Evolutionary conservation across 2,113 vertebrate genomes (phyloP), one percentile per base, ranked within the genome.

Genomic region (Oncorhynchus masou): DNA sequence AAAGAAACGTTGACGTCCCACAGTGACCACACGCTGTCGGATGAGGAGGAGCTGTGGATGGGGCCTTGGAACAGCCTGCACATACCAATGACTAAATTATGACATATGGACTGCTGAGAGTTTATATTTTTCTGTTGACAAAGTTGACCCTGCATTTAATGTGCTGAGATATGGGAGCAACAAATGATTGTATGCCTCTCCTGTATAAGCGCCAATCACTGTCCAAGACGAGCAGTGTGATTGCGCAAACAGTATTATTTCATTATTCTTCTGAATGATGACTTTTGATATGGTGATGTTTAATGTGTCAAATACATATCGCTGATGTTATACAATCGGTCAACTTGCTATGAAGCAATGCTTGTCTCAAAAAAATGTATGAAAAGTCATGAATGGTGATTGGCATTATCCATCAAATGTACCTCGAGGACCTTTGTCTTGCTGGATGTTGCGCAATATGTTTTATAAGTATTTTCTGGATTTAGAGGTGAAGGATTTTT

Each of bases 31-130:
- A 94, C 94, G 0, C 89, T 95, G 76, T 96, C 97, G 0, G 97
- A 98, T 0, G 96, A 99, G 9, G 98, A 99, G 13, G 97, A 99
- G 90, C 89, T 99, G 49, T 99, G 98, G 98, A 99, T 98, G 98
- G 98, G 98, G 48, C 98, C 98, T 29, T 99, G 97, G 97, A 98
- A 98, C 90, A 99, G 94, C 86, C 94, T 98, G 84, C 97, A 99
- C 92, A 99, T 99, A 97, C 97, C 98, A 95, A 99, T 99, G 98
- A 99, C 98, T 84, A 99, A 99, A 96, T 96, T 99, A 92, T 99
- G 94, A 99, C 92, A 54, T 5, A 54, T 54, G 51, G 16, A 54
- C 51, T 54, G 51, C 87, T 84, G 75, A 65, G 59, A 22, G n/a
- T 13, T 62, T 81, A 19, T 54, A 54, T 54, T 54, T 54, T 45